Base-by-base conservation (phyloP, 2,888 invertebrate genomes). In the Drosophila nr. fundita region DNA sequence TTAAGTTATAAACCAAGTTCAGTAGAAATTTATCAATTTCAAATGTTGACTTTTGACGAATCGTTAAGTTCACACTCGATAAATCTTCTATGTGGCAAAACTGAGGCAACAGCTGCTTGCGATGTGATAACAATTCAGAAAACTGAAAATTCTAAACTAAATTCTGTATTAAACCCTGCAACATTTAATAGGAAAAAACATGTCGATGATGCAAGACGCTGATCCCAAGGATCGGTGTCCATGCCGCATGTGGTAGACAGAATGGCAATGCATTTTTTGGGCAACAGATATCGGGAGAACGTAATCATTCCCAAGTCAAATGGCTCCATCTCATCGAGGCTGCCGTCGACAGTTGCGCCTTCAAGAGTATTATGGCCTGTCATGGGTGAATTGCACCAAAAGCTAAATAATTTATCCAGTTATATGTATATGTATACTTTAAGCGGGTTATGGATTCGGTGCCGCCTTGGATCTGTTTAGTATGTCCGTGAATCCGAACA, bases 401-500 rank as follows among this genome's bases (percentile, higher is more conserved):
- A 11, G 11, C 4, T 7, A 15, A 34, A 11, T 36, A 36, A 36
- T 4, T 10, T 0, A 8, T 49, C 3, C 18, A 30, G 24, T 18
- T 30, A n/a, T 40, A 40, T 38, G 2, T 24, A 24, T 24, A 59
- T 24, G 18, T 24, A n/a, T 42, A 32, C 52, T 30, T 1, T 1
- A 21, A 55, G 1, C 90, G 98, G 99, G 99, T 54, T 98, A 97
- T 94, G 99, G 97, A 45, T 94, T 99, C 76, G 99, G 99, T 60
- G 97, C 97, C 65, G 99, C 97, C 0, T 97, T 99, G 81, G 99
- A 99, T 82, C 94, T 99, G 30, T 99, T 99, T 92, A 98, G 99
- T 48, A 97, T 99, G 0, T 98, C 99, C 63, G 97, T 99, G 10
- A 99, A 98, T 94, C 99, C 99, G 13, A 97, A 96, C 87, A 95